Conservation (phyloP, 2,888 invertebrate species). For the Sminthurides aquaticus region DNA sequence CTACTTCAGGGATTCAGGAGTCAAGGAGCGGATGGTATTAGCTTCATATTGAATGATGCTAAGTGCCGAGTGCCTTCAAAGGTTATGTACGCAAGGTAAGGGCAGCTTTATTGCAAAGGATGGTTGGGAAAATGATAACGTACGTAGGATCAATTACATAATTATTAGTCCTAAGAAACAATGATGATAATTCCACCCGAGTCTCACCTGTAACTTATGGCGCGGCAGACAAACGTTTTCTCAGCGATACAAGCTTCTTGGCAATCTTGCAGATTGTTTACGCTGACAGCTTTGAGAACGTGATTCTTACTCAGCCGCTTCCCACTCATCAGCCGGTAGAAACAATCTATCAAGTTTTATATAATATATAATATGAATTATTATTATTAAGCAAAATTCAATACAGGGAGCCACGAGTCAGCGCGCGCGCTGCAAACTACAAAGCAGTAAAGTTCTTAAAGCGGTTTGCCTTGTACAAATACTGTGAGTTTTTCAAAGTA, state of each 20-base stretch:
- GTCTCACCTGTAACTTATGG: slow-evolving; percentile 34
- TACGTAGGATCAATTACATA: slow-evolving; percentile 1
- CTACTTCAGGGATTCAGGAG: too few relatives aligned
- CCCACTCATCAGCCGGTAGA: slow-evolving; percentile 41
- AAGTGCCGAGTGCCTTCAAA: too few relatives aligned
- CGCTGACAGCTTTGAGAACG: slow-evolving; percentile 33
- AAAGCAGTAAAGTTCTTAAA: too few relatives aligned
- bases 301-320: slow-evolving; percentile 37
- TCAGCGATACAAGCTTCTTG: slow-evolving; percentile 39
- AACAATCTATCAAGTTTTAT: slow-evolving; percentile 29
- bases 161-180: neutral
- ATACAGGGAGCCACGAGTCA: too few relatives aligned
- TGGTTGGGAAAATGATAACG: too few relatives aligned
- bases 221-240: slow-evolving; percentile 31
- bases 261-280: slow-evolving; percentile 31
- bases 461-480: too few relatives aligned
- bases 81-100: too few relatives aligned
- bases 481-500: too few relatives aligned
- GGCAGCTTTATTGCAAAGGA: too few relatives aligned
- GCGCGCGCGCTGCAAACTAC: too few relatives aligned
- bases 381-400: too few relatives aligned
- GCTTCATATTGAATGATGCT: neutral
- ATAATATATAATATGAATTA: neutral
- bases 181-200: neutral
- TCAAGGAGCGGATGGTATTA: too few relatives aligned